These are phyloP conservation scores for Lophura nycthemera DNA, from an alignment of 2,113 vertebrate genomes.

Conservation along the genomic window DNA sequence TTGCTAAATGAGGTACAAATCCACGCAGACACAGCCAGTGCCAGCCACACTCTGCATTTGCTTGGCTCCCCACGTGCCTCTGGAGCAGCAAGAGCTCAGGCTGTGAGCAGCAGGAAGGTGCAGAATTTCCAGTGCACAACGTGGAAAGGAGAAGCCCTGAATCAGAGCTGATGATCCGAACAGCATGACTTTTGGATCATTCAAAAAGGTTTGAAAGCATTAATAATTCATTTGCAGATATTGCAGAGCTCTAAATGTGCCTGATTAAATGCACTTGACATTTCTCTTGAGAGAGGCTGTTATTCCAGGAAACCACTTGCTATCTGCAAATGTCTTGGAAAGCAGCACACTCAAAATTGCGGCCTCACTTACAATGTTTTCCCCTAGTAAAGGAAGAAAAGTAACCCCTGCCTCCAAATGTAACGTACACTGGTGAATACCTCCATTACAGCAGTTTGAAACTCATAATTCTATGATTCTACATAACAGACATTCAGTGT, in stretches of 20 bases:
- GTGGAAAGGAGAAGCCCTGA: slow-evolving; percentile 16
- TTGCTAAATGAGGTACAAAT: neutral
- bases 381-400: neutral
- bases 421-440: neutral
- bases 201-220: slow-evolving; percentile 32
- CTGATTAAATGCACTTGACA: slow-evolving; percentile 67
- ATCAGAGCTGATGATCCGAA: slow-evolving; percentile 45
- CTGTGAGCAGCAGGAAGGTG: slow-evolving; percentile 4
- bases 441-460: neutral
- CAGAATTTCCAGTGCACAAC: neutral
- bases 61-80: neutral
- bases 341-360: neutral
- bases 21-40: neutral
- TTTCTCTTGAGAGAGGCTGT: slow-evolving; percentile 57
- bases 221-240: slow-evolving; percentile 71
- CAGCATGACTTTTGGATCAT: slow-evolving; percentile 48
- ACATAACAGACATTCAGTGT: neutral
- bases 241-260: slow-evolving; percentile 55
- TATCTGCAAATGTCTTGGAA: slow-evolving; percentile 57
- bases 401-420: neutral
- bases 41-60: neutral
- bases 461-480: neutral
- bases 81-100: neutral
- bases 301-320: slow-evolving; percentile 59
- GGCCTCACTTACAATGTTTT: neutral